phyloP scores from a whole-genome alignment of 2,888 invertebrate species.

The Eulithis testata region DNA sequence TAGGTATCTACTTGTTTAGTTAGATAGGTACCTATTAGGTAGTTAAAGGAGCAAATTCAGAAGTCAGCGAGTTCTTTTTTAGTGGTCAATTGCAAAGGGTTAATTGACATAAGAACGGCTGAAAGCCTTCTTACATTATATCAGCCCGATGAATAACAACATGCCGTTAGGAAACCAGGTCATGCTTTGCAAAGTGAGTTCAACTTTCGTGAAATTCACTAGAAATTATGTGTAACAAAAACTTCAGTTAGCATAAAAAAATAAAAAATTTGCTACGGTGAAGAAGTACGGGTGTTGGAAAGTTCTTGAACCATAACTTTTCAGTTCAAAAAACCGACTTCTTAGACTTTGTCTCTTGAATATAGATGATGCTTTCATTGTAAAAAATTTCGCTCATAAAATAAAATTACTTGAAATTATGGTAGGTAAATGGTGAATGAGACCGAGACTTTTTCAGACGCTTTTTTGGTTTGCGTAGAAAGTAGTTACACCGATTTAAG shows the following conservation, averaged over 20 bases:
- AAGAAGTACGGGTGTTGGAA: slow-evolving; percentile 1
- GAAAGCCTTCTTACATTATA: not conserved
- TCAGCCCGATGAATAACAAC: not conserved
- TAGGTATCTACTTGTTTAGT: too few species aligned
- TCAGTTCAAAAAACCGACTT: slow-evolving; percentile 1
- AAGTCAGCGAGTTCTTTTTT: too few species aligned
- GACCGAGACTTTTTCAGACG: not conserved
- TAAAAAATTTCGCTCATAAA: slow-evolving; percentile 1
- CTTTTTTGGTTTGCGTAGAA: too few species aligned
- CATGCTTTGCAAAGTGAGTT: slow-evolving; percentile 11
- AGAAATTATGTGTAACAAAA: slow-evolving; percentile 9
- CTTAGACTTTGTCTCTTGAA: not conserved
- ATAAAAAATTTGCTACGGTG: not conserved
- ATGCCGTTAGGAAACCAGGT: slow-evolving; percentile 13
- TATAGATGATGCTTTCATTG: slow-evolving; percentile 3
- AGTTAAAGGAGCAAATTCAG: too few species aligned
- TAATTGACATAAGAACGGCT: too few species aligned
- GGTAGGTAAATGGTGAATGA: not conserved
- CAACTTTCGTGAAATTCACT: slow-evolving; percentile 8
- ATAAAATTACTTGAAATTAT: slow-evolving; percentile 3
- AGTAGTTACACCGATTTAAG: too few species aligned
- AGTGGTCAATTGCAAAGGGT: not conserved
- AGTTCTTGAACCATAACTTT: slow-evolving; percentile 9
- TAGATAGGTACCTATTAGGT: too few species aligned
- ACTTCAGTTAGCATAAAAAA: not conserved